Base-by-base conservation (phyloP, 2,797 vertebrate genomes). In the Ciconia nigra region DNA sequence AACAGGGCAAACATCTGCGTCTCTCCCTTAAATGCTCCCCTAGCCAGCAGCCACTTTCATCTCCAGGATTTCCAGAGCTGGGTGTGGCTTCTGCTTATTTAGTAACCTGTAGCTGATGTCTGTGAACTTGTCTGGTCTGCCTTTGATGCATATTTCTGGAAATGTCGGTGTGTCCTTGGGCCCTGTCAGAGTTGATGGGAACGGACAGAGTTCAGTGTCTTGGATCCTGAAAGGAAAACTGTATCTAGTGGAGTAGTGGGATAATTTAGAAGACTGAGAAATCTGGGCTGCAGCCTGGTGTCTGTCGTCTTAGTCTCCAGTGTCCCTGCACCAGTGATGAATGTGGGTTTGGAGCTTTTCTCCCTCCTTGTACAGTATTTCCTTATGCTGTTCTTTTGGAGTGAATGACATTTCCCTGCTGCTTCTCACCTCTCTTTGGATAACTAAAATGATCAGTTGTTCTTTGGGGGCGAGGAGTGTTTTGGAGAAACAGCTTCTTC, bases 281-380 rank as follows among this genome's bases (percentile, higher is more conserved):
- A 19, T 47, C 33, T 44, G 51, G 46, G 25, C 70, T 93, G 44
- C n/a, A 57, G 17, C 21, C 21, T 86, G 61, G 7, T 52, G 11
- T 44, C 2, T 25, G 5, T 6, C 0, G 1, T 41, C 31, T 25
- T 6, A 15, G n/a, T 14, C 5, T 29, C 22, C 46, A 13, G 11
- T 70, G 39, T 49, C 37, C 66, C 37, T 65, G 42, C 37, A 76
- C 20, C 6, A 61, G 54, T 13, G 51, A 2, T 35, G 15, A 54
- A 6, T 12, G 28, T 57, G 66, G n/a, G 2, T 84, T 61, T 63
- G 70, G 49, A 89, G 83, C 77, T 19, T 13, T 80, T 41, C 41
- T 74, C 18, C 11, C 31, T 71, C n/a, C 25, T 21, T 59, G 0
- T 2, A 0, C 13, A 13, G 10, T 17, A 2, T 79, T 42, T n/a